phyloP scores from a whole-genome alignment of 2,113 vertebrate genomes.

The Irena cyanogastra region DNA sequence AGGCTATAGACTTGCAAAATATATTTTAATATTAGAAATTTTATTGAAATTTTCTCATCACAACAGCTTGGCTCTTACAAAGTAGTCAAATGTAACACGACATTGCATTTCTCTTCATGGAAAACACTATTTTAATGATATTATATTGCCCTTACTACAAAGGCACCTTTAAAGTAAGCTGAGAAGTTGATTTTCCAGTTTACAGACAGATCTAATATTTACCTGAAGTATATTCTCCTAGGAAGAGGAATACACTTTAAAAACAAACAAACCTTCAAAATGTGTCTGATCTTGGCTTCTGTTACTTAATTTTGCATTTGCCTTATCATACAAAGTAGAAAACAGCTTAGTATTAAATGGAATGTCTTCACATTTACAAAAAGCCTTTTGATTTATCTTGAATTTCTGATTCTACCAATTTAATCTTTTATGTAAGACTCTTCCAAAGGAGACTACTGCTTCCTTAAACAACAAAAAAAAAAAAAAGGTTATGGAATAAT shows the following conservation, averaged over 20 bases:
- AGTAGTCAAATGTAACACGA: neutral
- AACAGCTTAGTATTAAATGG: neutral
- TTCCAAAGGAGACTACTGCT: neutral
- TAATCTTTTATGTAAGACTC: neutral
- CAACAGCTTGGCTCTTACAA: neutral
- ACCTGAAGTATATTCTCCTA: neutral
- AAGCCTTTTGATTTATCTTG: neutral
- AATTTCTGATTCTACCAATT: neutral
- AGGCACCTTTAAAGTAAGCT: neutral
- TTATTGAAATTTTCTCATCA: neutral
- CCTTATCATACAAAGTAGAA: neutral
- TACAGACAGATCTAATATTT: neutral
- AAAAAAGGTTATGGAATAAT: neutral
- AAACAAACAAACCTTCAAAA: neutral
- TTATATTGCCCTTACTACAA: neutral
- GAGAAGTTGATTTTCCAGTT: neutral
- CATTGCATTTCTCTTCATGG: neutral
- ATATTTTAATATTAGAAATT: neutral
- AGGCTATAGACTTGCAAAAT: neutral
- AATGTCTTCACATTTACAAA: neutral
- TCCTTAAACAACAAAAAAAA: slow-evolving; percentile 42
- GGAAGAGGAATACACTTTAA: neutral
- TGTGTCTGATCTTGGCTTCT: neutral
- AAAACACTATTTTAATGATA: neutral
- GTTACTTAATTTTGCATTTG: neutral